Base-by-base conservation (phyloP, 64 coral and sea anemone genomes). In the Acropora yongei region DNA sequence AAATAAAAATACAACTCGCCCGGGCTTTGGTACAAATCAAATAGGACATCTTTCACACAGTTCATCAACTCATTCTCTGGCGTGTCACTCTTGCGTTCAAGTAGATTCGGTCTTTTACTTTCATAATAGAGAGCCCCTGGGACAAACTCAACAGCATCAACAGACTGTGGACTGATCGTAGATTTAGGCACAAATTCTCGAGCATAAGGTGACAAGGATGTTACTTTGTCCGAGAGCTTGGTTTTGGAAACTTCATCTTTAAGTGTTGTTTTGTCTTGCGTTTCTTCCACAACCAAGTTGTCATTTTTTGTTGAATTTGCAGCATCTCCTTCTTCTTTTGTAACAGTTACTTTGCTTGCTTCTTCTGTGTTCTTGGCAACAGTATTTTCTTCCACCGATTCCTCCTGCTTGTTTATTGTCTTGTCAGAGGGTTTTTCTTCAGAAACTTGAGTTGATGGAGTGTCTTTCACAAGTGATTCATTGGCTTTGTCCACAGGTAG, bases 31-130 rank as follows among this genome's bases (percentile, higher is more conserved):
- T 88, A 88, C 19, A 97, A 17, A 14, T 80, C 85, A 68, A 91
- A 92, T 57, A 97, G 17, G 5, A 69, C 80, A 60, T 97, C 95
- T 61, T 94, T 97, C 1, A 97, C 92, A 91, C 71, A 97, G 81
- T 93, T 80, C 76, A 97, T 92, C 11, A 94, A 66, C 41, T 91
- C 61, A 80, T 86, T 90, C 30, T 97, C 89, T 6, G 95, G 92
- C 8, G 63, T 89, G 57, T 67, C 73, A 69, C 58, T 94, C 48
- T 14, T 46, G n/a, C 17, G 20, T 14, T 60, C 72, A 6, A 91
- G 89, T 3, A 90, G 82, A 4, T 82, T 18, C 5, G 81, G 82
- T 57, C 78, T 86, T 0, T 87, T 44, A 5, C 41, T 16, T 20
- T 77, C 41, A 20, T 39, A 50, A 1, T 66, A 57, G 2, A 73